A percentile compares a stretch with the other conserved stretches of the same genome.
These are phyloP conservation scores for Melanerpes aurifrons DNA, from an alignment of 2,113 vertebrate genomes.

Conservation along the genomic window DNA sequence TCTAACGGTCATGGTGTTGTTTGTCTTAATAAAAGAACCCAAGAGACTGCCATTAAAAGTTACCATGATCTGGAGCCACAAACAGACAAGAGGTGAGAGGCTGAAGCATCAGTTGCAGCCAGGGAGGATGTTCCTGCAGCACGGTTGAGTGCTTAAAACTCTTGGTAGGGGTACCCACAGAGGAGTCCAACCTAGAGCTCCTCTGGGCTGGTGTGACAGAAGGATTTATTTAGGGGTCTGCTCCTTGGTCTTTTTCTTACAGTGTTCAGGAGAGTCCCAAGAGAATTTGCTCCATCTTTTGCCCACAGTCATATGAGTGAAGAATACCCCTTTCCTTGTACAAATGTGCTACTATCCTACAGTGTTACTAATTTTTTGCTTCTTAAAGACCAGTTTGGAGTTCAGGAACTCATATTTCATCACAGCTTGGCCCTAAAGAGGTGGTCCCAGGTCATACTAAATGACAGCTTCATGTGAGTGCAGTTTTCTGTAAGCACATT, in stretches of 20 bases:
- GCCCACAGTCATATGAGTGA: neutral
- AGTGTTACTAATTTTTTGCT: neutral
- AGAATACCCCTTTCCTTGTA: neutral
- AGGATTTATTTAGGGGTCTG: neutral
- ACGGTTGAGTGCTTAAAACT: neutral
- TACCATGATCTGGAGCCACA: neutral
- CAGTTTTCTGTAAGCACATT: neutral
- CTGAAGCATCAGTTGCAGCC: neutral
- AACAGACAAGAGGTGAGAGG: neutral
- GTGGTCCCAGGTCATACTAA: neutral
- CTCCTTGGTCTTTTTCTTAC: neutral
- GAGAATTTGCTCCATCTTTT: neutral
- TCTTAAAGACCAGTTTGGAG: neutral
- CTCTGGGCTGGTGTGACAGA: neutral
- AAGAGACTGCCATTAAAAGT: neutral
- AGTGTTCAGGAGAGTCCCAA: neutral
- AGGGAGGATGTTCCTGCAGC: neutral
- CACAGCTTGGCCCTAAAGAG: neutral
- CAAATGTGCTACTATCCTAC: neutral
- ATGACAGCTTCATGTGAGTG: neutral
- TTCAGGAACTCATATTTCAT: neutral
- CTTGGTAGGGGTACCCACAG: neutral
- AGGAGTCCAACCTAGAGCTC: neutral
- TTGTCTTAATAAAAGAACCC: neutral
- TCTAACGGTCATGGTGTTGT: neutral